These are phyloP conservation scores for Yponomeuta malinellus DNA, from an alignment of 2,888 invertebrate species.

Conservation along the genomic window DNA sequence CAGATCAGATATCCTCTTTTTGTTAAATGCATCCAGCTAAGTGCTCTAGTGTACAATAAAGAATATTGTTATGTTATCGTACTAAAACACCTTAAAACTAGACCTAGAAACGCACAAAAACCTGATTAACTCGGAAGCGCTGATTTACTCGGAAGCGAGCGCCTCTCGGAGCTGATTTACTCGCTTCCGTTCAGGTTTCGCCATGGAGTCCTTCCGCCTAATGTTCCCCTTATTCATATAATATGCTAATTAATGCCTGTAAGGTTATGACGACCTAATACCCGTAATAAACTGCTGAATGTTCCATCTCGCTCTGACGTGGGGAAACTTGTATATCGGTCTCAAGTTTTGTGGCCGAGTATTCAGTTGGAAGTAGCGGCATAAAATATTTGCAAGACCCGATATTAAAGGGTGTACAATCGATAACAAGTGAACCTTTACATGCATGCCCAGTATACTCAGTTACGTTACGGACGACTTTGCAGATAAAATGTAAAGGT, in stretches of 20 bases:
- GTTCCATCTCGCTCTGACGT: not conserved
- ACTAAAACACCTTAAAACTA: no score
- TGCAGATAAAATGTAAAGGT: no score
- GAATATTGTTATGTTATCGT: no score
- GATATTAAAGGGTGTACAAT: slow-evolving; percentile 8
- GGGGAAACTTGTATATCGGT: not conserved
- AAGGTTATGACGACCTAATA: slow-evolving; percentile 1
- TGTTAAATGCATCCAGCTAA: no score
- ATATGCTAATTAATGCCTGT: slow-evolving; percentile 9
- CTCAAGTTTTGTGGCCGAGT: not conserved
- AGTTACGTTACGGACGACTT: no score
- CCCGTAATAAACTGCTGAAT: not conserved
- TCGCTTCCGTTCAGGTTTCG: not conserved
- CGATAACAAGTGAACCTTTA: no score
- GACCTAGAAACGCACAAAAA: not conserved
- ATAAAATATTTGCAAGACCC: slow-evolving; percentile 14
- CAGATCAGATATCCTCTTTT: no score
- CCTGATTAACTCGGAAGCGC: no score
- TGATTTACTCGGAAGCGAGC: not conserved
- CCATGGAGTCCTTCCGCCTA: not conserved
- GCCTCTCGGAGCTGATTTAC: not conserved
- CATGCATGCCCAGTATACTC: no score
- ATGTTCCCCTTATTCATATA: slow-evolving; percentile 3
- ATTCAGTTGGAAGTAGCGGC: not conserved
- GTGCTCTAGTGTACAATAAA: no score